Evolutionary conservation across 2,113 vertebrate genomes (phyloP).

Genomic region (Erythrolamprus reginae): DNA sequence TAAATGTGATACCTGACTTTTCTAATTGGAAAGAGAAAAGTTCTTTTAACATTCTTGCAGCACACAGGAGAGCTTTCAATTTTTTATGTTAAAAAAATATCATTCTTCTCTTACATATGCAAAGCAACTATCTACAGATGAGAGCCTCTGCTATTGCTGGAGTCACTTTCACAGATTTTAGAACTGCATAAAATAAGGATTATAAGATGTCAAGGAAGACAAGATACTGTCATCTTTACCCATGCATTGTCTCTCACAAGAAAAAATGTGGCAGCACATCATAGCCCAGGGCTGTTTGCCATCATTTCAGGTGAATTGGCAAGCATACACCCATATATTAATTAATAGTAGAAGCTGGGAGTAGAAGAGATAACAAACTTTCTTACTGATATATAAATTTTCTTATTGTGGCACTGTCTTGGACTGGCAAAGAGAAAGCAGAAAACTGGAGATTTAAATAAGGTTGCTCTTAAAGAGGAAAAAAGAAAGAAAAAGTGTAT

Average conservation of each 20-base stretch:
- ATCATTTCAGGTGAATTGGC: not conserved
- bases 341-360: not conserved
- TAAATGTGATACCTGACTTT: not conserved
- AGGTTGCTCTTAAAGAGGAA: not conserved
- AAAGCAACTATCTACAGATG: not conserved
- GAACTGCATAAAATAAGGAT: not conserved
- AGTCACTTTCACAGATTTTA: not conserved
- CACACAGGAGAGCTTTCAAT: not conserved
- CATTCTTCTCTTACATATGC: not conserved
- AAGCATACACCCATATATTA: not conserved
- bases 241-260: not conserved
- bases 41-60: not conserved
- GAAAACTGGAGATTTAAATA: not conserved
- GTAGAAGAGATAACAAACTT: not conserved
- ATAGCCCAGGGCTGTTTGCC: not conserved
- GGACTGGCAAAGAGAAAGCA: not conserved
- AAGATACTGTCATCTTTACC: not conserved
- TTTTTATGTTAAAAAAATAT: not conserved
- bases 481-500: not conserved
- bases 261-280: not conserved
- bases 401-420: not conserved
- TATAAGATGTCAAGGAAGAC: not conserved
- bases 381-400: not conserved
- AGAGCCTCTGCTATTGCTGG: not conserved
- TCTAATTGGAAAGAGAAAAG: not conserved